Percentiles rank a stretch among this genome's conserved stretches.
Evolutionary conservation across 2,113 vertebrate species (phyloP).

Genomic region (Pundamilia nyererei): DNA sequence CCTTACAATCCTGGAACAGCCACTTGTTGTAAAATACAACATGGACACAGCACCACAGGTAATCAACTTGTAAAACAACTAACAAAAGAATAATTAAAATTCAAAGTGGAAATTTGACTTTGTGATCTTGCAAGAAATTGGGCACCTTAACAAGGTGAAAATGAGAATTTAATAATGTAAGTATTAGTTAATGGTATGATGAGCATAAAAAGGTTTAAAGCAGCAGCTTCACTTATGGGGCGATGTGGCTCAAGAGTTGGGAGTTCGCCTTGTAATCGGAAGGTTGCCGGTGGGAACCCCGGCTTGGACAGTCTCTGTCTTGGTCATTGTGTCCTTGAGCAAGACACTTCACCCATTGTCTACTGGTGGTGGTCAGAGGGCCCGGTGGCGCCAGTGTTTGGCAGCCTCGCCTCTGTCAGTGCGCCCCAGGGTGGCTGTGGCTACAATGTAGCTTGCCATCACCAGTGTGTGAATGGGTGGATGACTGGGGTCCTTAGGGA

Average conservation of each 20-base stretch:
- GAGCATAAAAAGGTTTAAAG: not conserved
- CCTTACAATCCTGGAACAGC: not conserved
- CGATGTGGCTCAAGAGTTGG: not conserved
- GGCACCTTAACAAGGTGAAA: not conserved
- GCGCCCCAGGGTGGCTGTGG: fast-evolving
- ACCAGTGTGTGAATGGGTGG: not conserved
- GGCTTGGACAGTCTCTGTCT: not conserved
- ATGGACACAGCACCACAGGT: not conserved
- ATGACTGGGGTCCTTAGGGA: not conserved
- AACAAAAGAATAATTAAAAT: not conserved
- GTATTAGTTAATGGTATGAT: not conserved
- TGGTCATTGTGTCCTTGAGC: not conserved
- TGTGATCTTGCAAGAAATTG: not conserved
- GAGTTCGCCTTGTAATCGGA: not conserved
- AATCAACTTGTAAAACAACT: not conserved
- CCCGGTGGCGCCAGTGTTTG: not conserved
- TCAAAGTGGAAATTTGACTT: not conserved
- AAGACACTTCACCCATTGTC: not conserved
- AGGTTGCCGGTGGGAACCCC: not conserved
- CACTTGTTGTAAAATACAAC: not conserved
- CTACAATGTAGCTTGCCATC: not conserved
- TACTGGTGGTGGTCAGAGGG: not conserved
- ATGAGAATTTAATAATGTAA: not conserved
- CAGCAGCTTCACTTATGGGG: not conserved
- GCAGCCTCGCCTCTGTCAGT: not conserved